A percentile compares a stretch with the other conserved stretches of the same genome.
phyloP scores from a whole-genome alignment of 2,888 invertebrate species.

The Eupithecia abbreviata region DNA sequence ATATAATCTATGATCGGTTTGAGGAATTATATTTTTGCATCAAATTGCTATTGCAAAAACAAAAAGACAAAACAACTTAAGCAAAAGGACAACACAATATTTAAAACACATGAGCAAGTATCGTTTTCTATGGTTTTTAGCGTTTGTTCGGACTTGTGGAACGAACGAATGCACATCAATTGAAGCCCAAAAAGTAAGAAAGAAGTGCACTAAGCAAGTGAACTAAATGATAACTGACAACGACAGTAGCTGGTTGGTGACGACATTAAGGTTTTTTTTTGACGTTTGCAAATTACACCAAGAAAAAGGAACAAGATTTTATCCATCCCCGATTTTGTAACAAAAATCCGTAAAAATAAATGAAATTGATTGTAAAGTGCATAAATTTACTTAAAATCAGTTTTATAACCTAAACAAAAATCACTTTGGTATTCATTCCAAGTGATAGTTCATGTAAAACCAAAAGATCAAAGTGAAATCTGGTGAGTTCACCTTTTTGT shows the following conservation, averaged over 20 bases:
- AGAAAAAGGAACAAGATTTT: background rate
- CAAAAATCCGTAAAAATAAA: background rate
- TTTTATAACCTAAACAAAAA: background rate
- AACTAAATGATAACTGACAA: background rate
- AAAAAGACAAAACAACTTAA: too few species aligned
- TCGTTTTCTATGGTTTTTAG: too few species aligned
- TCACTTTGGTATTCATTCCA: background rate
- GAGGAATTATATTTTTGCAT: too few species aligned
- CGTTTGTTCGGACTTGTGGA: too few species aligned
- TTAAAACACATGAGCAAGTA: too few species aligned
- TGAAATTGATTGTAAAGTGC: constrained; percentile 2
- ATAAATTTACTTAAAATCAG: background rate
- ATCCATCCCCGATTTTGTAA: background rate
- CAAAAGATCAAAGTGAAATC: background rate
- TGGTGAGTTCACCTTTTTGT: background rate
- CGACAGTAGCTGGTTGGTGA: background rate
- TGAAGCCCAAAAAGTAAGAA: background rate
- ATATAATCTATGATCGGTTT: too few species aligned
- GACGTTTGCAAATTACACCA: background rate
- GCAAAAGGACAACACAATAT: too few species aligned
- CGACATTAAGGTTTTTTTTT: background rate
- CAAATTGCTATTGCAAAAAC: too few species aligned
- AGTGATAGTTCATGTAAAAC: background rate
- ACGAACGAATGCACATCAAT: too few species aligned
- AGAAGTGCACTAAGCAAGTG: background rate